These are phyloP conservation scores for Hartigia nigra DNA, from an alignment of 2,888 invertebrate species.

Conservation along the genomic window DNA sequence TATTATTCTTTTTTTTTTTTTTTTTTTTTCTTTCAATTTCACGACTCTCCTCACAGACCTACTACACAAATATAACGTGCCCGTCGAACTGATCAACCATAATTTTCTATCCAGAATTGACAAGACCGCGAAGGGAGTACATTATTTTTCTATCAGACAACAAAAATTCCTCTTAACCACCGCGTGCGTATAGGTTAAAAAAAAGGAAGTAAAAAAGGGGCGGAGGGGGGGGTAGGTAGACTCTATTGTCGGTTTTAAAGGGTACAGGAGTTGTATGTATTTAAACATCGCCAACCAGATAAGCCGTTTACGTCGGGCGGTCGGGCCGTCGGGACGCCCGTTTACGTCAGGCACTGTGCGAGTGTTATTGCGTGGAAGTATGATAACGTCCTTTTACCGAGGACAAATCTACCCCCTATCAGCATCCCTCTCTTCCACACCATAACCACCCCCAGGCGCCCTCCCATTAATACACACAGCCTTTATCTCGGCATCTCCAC, in stretches of 20 bases:
- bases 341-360: constrained; percentile 15
- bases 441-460: neutral
- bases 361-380: constrained; percentile 44
- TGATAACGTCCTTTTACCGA: constrained; percentile 30
- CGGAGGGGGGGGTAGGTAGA: neutral
- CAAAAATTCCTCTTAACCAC: neutral
- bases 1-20: too few relatives aligned
- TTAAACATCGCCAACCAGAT: constrained; percentile 35
- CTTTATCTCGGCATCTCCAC: neutral
- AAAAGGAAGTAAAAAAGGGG: neutral
- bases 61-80: neutral
- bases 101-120: neutral
- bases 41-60: neutral
- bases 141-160: neutral
- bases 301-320: constrained; percentile 31
- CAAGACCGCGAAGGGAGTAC: neutral
- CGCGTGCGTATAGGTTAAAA: neutral
- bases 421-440: neutral
- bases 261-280: constrained; percentile 26
- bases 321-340: neutral
- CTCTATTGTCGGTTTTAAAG: neutral
- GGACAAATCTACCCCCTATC: neutral
- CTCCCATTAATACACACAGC: neutral
- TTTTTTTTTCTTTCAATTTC: neutral
- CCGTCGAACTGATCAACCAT: neutral